Base-by-base conservation (phyloP, 1,140 invertebrate species). In the Ceratina japonica region DNA sequence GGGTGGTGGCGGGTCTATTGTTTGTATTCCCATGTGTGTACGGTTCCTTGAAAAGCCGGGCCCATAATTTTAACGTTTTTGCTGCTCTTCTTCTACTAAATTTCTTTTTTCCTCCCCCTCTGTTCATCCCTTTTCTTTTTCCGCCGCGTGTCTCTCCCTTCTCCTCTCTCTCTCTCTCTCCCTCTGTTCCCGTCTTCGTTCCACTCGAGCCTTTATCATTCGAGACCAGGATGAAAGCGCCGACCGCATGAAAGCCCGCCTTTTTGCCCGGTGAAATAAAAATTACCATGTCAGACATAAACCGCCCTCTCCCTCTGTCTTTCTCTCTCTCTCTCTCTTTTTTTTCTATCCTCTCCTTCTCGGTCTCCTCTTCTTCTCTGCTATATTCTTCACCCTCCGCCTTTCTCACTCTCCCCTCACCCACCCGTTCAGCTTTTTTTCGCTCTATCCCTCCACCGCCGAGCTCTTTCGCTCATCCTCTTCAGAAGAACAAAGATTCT, bases 201-300 rank as follows among this genome's bases (percentile, higher is more conserved):
- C 59, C 83, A 70, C 54, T 56, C 59, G 8, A 68, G 75, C 73
- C 73, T 86, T 86, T 86, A 86, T 86, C 83, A 86, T 86, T 85
- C 83, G 75, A 76, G 84, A 85, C 81, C 76, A 82, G 83, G 84
- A 85, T 86, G 84, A 86, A 86, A 86, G 84, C 84, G 66, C 72
- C 83, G 80, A 86, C 84, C 84, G 84, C 84, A 86, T 86, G 84
- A 86, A 86, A 86, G 84, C 83, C 76, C 83, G 64, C 76, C 84
- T 86, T 86, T 86, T 86, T 86, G 84, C 83, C 84, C 65, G 80
- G 73, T 76, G 84, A 86, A 86, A 86, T 86, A 86, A 86, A 86
- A 86, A 86, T 86, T 86, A 86, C 84, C 84, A 86, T 86, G 84
- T 86, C 84, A 86, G 83, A 86, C 84, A 85, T 86, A 85, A 86